Evolutionary conservation across 1,140 invertebrate genomes (phyloP), one percentile per base, ranked within the genome.

Genomic region (Aricia agestis): DNA sequence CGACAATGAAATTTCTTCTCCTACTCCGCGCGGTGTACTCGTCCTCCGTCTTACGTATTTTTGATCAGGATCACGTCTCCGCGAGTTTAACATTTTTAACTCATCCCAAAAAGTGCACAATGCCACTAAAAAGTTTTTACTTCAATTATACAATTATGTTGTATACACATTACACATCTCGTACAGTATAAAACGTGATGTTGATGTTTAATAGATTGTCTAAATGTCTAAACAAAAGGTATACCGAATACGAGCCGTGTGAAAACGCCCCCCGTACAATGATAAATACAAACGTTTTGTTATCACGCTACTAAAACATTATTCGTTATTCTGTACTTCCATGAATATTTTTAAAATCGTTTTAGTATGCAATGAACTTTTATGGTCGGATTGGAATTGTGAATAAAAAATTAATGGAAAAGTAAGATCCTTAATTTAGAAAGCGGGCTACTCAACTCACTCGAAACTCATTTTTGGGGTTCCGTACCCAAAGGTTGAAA

Each of bases 181-280:
- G 36, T 5, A 7, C 36, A 36, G 6, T 36, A 36, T 36, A 36
- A 36, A 36, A 36, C 36, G 4, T 15, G 45, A 15, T 52, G 13
- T 13, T 45, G 42, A 52, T 52, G 13, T 10, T 1, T 52, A 52
- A 52, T 9, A 52, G 10, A 52, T 13, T 52, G 45, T 52, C 45
- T 52, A 52, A 52, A 15, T 52, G 45, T 52, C 45, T 52, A 52
- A 52, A 15, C 45, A 13, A 52, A 52, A 15, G 45, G 45, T 32
- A n/a, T 36, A 69, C 68, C 57, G 63, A 69, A 61, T 63, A 41
- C 58, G 59, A 57, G 31, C 63, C 66, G 72, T 74, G 72, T 68
- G 69, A 74, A 74, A 74, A 74, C 69, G 72, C 72, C 72, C 68
- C 72, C 70, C 45, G 69, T 41, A 67, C 57, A 58, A 69, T 66